Percentiles rank a stretch among this genome's conserved stretches.
Evolutionary conservation across 2,113 vertebrate species (phyloP).

Genomic region (Eclectus roratus): DNA sequence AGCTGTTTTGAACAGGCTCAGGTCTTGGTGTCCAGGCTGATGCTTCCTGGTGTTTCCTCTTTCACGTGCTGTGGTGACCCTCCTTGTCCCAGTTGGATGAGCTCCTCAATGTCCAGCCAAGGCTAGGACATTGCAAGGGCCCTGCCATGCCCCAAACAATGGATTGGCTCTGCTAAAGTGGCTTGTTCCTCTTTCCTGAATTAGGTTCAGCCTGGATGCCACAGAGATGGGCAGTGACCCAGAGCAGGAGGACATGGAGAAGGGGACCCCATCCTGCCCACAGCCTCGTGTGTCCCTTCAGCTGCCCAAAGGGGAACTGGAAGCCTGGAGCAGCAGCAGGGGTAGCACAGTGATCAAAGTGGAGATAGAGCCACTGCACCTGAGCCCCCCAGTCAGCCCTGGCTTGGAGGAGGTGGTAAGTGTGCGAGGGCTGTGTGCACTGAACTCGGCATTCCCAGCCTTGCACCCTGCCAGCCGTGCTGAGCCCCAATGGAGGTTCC

Average conservation of each 20-base stretch:
- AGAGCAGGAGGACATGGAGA: conserved; percentile 73
- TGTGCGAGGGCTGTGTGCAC: neutral
- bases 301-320: conserved; percentile 20
- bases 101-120: neutral
- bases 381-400: neutral
- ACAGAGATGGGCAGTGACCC: conserved; percentile 75
- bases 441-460: neutral
- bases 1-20: neutral
- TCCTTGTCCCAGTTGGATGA: neutral
- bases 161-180: neutral
- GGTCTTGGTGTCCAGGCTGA: neutral
- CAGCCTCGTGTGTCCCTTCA: conserved; percentile 52
- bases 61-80: neutral
- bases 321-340: neutral
- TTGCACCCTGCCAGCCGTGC: neutral
- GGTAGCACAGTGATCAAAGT: conserved; percentile 2
- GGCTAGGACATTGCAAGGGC: neutral
- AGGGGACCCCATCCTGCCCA: neutral
- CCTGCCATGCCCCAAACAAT: neutral
- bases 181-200: neutral
- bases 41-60: neutral
- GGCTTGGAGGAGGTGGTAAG: conserved; percentile 16
- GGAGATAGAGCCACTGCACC: neutral
- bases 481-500: neutral
- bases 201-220: conserved; percentile 84